Base-by-base conservation (phyloP, 2,797 vertebrate genomes). In the Typhlichthys eigenmanni region DNA sequence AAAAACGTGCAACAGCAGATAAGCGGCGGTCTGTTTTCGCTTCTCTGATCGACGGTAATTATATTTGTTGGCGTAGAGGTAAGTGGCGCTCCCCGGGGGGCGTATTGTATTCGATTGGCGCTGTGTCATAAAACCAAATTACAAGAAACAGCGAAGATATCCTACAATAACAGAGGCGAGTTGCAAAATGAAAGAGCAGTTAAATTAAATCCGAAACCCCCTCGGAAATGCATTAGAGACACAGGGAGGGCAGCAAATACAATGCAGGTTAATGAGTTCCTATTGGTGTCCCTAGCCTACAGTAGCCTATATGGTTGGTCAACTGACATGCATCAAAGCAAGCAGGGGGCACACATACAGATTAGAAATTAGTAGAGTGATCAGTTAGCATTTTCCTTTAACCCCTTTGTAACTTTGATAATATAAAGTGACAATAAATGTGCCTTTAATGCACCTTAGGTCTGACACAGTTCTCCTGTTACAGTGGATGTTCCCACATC, bases 11-110 rank as follows among this genome's bases (percentile, higher is more conserved):
- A 63, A 67, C 63, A 47, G 75, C 68, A 94, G 93, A 95, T 93
- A 94, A 95, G 92, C 82, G 79, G 58, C 19, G 83, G 88, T 89
- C 89, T 89, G 87, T 92, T 95, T 94, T 94, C 90, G 72, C 83
- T 88, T 71, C 78, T 89, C 83, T 89, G 88, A 87, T 84, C 81
- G 78, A 75, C 57, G 59, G 83, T 88, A 86, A 91, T 90, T 89
- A 83, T 85, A 79, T 90, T 86, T 81, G 82, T 79, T 82, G 83
- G 86, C 79, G 79, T 82, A 81, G 78, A 88, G 86, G 88, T 89
- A 90, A 91, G 85, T 86, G 81, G 77, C 80, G 71, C 78, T 82
- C 87, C 88, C 88, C 69, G 64, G 85, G 81, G 87, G 86, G 74
- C 47, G 75, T 74, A 89, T 89, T 90, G 86, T 90, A 78, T 81